Base-by-base conservation (phyloP, 1,140 invertebrate species). In the Episyrphus balteatus region DNA sequence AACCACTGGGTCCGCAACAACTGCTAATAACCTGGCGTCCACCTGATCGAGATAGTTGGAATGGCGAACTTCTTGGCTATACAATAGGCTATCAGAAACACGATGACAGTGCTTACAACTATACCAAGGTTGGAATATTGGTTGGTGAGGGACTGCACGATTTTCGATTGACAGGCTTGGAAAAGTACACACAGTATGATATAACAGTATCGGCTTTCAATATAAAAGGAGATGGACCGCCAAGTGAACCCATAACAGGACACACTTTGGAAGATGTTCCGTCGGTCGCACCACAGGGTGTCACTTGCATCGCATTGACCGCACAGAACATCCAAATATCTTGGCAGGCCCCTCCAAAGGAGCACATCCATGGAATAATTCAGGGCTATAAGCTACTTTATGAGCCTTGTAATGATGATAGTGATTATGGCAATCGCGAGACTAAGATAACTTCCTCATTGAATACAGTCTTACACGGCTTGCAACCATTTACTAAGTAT, bases 31-130 rank as follows among this genome's bases (percentile, higher is more conserved):
- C 77, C 21, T 92, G 88, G 88, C 78, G 81, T 51, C 74, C 86
- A 1, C 88, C 88, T 8, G 72, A 79, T 3, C 70, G 80, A 13
- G 81, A 86, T 48, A 75, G 81, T 0, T 85, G 83, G 75, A 88
- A 92, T 66, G 89, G 88, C 0, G 81, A 84, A 42, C 75, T 92
- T 11, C 69, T 86, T 17, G 88, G 88, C 2, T 92, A 92, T 68
- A 80, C 80, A 48, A 74, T 78, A 5, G 70, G 70, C 1, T 79
- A 76, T 71, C 73, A 73, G 12, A 79, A 81, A 56, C 50, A 73
- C 73, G 38, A 76, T 75, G 53, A 58, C 39, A 54, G 33, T 48
- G 44, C 71, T 7, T 71, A 61, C 33, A 76, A 76, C 51, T 69
- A 63, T 13, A 75, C 73, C 12, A 68, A 68, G 39, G 70, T 76